These are phyloP conservation scores for Remorina albescens DNA, from an alignment of 2,797 vertebrate genomes.

Conservation along the genomic window DNA sequence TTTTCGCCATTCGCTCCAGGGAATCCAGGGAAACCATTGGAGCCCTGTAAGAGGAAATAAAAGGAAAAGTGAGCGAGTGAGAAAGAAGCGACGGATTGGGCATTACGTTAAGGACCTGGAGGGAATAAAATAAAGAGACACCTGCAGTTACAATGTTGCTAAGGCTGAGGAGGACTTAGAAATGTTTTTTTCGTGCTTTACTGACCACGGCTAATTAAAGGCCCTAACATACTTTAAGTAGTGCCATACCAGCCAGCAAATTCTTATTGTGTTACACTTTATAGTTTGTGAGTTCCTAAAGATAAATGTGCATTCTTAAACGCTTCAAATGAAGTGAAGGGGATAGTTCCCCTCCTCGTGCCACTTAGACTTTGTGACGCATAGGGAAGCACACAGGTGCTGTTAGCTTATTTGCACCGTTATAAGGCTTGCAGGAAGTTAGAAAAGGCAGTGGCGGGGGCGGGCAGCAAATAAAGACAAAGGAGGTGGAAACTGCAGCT, in stretches of 20 bases:
- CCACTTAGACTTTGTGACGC: constrained; percentile 39
- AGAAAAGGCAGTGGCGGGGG: constrained; percentile 51
- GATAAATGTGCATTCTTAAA: constrained; percentile 33
- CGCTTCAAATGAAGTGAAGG: constrained; percentile 15
- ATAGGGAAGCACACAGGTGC: constrained; percentile 20
- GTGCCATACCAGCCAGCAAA: neutral
- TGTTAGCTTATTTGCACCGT: constrained; percentile 55
- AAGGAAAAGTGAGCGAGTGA: constrained; percentile 4
- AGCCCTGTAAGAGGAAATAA: constrained; percentile 86
- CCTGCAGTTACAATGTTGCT: constrained; percentile 18
- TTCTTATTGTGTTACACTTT: neutral
- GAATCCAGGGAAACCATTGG: constrained; percentile 94
- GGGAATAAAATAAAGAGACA: constrained; percentile 6
- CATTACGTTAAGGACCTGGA: constrained; percentile 2
- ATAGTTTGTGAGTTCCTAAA: constrained; percentile 4
- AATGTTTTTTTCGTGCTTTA: constrained; percentile 30
- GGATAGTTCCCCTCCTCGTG: constrained; percentile 8
- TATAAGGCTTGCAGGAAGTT: constrained; percentile 51
- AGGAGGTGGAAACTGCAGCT: constrained; percentile 51
- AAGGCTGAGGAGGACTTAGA: constrained; percentile 4
- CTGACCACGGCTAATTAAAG: constrained; percentile 45
- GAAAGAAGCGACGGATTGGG: constrained; percentile 1
- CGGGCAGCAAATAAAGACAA: constrained; percentile 70
- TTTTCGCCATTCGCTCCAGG: constrained; percentile 96
- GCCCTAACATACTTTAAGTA: neutral